Base-by-base conservation (phyloP, 2,113 vertebrate genomes). In the Excalfactoria chinensis region DNA sequence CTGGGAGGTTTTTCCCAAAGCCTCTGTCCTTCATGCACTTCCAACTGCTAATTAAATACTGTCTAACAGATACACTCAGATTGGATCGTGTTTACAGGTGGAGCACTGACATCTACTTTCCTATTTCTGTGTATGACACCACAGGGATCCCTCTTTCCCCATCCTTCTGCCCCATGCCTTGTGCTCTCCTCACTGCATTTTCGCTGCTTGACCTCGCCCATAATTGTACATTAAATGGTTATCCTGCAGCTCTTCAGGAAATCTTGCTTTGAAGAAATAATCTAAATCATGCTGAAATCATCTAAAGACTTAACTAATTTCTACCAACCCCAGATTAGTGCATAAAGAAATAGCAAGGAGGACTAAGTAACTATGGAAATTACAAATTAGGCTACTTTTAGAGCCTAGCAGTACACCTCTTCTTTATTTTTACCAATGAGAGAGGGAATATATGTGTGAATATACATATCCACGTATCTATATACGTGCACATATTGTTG, bases 401-500 rank as follows among this genome's bases (percentile, higher is more conserved):
- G 19, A 70, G 16, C 1, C 58, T 6, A 18, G 2, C 6, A 84
- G 34, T 11, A 43, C 6, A 75, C 13, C 6, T 76, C 20, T 37
- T 16, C 25, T 49, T 55, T 3, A 1, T 9, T 55, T 13, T 64
- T 28, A 60, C 53, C 16, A 28, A 13, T 37, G 17, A 14, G 13
- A 79, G 18, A 48, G 4, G 30, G 6, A 79, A 70, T 19, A 4
- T 9, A 0, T 6, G 21, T 9, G 35, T 34, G 16, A 17, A 13
- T 15, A 3, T 17, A 21, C 6, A 4, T 10, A 30, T 15, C 21
- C 28, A 13, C 11, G 4, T 2, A 40, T 63, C 60, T 63, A 8
- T 3, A 41, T 67, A 66, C 1, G 8, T 7, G 7, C 1, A 4
- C 5, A 2, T 7, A 5, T 22, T 11, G 7, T 1, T 3, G 62